A percentile compares a stretch with the other conserved stretches of the same genome.
These are phyloP conservation scores for Dasyprocta punctata DNA, from an alignment of 2,113 vertebrate genomes.

Conservation along the genomic window DNA sequence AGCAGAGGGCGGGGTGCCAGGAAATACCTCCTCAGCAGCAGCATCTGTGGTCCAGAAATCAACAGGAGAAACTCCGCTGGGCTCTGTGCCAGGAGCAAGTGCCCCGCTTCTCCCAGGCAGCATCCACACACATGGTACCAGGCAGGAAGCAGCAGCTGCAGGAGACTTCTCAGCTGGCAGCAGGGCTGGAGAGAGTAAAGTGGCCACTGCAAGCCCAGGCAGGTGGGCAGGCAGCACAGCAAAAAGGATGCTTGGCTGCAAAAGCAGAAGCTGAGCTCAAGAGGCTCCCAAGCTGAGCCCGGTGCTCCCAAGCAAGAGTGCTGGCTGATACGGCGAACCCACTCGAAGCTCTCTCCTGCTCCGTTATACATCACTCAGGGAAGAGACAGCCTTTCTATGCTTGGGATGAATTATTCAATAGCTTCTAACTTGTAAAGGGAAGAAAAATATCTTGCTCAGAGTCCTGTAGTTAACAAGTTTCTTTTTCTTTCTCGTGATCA, in stretches of 20 bases:
- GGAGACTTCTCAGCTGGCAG: constrained; percentile 54
- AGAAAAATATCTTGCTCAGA: constrained; percentile 81
- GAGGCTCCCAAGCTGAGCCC: constrained; percentile 65
- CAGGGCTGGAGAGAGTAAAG: background rate
- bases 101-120: constrained; percentile 24
- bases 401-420: constrained; percentile 90
- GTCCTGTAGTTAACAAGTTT: constrained; percentile 80
- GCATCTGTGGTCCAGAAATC: constrained; percentile 70
- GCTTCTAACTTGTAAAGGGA: constrained; percentile 85
- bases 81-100: constrained; percentile 57
- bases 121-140: constrained; percentile 56
- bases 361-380: constrained; percentile 84
- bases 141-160: constrained; percentile 54
- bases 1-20: constrained; percentile 29
- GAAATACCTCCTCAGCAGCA: constrained; percentile 24
- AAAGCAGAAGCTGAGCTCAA: constrained; percentile 49
- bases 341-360: constrained; percentile 81
- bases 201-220: constrained; percentile 24
- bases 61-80: constrained; percentile 69
- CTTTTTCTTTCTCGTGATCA: constrained; percentile 46
- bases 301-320: constrained; percentile 76
- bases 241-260: constrained; percentile 27
- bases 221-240: constrained; percentile 16
- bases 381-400: constrained; percentile 85
- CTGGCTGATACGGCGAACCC: constrained; percentile 83